These are phyloP conservation scores for Gymnocheta viridis DNA, from an alignment of 2,888 invertebrate species.

Conservation along the genomic window DNA sequence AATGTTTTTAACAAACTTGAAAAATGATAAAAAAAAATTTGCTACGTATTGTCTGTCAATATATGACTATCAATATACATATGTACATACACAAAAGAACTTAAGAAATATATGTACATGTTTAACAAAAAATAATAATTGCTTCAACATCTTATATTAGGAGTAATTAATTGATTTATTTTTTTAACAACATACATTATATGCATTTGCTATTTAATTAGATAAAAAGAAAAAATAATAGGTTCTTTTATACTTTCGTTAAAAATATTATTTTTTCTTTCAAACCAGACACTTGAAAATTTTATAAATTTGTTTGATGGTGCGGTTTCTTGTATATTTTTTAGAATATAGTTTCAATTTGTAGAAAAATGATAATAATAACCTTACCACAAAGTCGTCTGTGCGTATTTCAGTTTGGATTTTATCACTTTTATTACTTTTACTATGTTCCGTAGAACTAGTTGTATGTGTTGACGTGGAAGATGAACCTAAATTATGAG, in stretches of 20 bases:
- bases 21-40: too few species aligned
- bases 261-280: slow-evolving; percentile 61
- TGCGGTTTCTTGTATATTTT: slow-evolving; percentile 68
- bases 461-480: slow-evolving; percentile 66
- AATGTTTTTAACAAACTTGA: too few species aligned
- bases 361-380: slow-evolving; percentile 82
- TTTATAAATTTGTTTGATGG: slow-evolving; percentile 30
- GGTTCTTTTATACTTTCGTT: slow-evolving; percentile 22
- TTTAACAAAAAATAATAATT: background rate
- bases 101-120: background rate
- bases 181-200: background rate
- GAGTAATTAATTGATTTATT: background rate
- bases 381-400: slow-evolving; percentile 87
- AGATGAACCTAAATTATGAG: slow-evolving; percentile 73
- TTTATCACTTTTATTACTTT: slow-evolving; percentile 83
- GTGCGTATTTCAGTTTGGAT: slow-evolving; percentile 87
- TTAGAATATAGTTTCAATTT: slow-evolving; percentile 54
- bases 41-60: too few species aligned
- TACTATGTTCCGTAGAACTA: slow-evolving; percentile 76
- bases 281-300: slow-evolving; percentile 69
- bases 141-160: background rate
- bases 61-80: too few species aligned
- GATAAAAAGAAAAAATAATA: slow-evolving; percentile 57
- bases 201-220: slow-evolving; percentile 17
- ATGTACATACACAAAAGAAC: background rate